Conservation (phyloP, 2,797 vertebrate genomes). For the Hoplostethus mediterraneus region DNA sequence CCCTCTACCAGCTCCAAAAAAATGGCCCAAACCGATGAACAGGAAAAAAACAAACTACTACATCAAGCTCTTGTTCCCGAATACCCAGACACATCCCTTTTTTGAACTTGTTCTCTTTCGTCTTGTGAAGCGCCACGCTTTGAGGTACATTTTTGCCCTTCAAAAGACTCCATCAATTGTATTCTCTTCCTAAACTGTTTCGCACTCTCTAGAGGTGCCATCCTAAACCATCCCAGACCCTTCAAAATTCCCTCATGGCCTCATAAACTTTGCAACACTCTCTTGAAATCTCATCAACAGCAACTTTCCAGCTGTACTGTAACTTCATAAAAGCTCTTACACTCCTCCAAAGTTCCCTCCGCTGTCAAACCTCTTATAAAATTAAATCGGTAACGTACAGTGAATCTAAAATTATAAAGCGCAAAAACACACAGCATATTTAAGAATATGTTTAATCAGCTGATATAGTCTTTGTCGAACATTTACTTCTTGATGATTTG, state of each 20-base stretch:
- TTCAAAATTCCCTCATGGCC: slow-evolving; percentile 38
- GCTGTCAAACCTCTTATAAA: slow-evolving; percentile 21
- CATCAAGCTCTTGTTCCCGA: neutral
- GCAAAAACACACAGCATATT: neutral
- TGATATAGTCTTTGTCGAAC: neutral
- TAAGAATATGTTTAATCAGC: slow-evolving; percentile 18
- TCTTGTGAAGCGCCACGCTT: neutral
- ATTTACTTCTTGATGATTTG: neutral
- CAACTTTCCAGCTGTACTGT: slow-evolving; percentile 24
- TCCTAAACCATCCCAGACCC: slow-evolving; percentile 38
- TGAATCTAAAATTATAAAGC: slow-evolving; percentile 11
- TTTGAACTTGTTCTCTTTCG: slow-evolving; percentile 17
- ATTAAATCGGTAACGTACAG: slow-evolving; percentile 17
- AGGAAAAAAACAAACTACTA: neutral
- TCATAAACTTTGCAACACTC: slow-evolving; percentile 55
- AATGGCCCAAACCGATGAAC: neutral
- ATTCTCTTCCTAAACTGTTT: slow-evolving; percentile 13
- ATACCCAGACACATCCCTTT: neutral
- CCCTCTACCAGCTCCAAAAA: neutral
- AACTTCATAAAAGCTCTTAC: slow-evolving; percentile 43
- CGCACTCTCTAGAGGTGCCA: slow-evolving; percentile 19
- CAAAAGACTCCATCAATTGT: slow-evolving; percentile 23
- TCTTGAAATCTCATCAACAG: slow-evolving; percentile 45
- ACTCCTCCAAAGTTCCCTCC: slow-evolving; percentile 2
- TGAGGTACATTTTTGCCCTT: slow-evolving; percentile 8